Percentiles rank a stretch among this genome's conserved stretches.
These are phyloP conservation scores for Porites australiensis DNA, from an alignment of 64 coral and sea anemone genomes.

Conservation along the genomic window DNA sequence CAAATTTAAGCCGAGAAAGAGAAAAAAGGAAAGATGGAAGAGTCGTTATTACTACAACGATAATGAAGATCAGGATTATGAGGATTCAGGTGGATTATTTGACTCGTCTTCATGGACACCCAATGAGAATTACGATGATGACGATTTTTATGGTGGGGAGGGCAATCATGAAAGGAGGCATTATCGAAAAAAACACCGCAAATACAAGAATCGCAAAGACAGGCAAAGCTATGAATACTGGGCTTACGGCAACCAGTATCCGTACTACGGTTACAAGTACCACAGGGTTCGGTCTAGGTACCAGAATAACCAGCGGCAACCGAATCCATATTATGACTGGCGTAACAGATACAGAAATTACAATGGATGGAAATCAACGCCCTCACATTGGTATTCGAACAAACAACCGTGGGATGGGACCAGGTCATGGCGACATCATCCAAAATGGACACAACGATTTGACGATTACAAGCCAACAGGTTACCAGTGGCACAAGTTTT, in stretches of 20 bases:
- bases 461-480: neutral
- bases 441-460: neutral
- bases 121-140: neutral
- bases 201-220: conserved; percentile 23
- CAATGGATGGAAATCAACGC: neutral
- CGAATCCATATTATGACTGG: neutral
- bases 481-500: conserved; percentile 14
- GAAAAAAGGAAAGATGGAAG: neutral
- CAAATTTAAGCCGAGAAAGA: conserved; percentile 15
- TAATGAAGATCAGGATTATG: neutral
- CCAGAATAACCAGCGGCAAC: neutral
- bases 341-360: neutral
- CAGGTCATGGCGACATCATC: neutral
- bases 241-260: conserved; percentile 11
- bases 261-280: conserved; percentile 20
- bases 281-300: neutral
- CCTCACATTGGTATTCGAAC: neutral
- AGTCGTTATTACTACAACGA: conserved; percentile 2
- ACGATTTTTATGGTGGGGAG: conserved; percentile 39
- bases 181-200: neutral
- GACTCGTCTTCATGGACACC: neutral
- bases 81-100: conserved; percentile 14
- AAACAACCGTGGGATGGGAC: neutral
- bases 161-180: conserved; percentile 6
- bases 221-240: conserved; percentile 45